Conservation (phyloP, 1,140 invertebrate species). For the Manduca sexta region DNA sequence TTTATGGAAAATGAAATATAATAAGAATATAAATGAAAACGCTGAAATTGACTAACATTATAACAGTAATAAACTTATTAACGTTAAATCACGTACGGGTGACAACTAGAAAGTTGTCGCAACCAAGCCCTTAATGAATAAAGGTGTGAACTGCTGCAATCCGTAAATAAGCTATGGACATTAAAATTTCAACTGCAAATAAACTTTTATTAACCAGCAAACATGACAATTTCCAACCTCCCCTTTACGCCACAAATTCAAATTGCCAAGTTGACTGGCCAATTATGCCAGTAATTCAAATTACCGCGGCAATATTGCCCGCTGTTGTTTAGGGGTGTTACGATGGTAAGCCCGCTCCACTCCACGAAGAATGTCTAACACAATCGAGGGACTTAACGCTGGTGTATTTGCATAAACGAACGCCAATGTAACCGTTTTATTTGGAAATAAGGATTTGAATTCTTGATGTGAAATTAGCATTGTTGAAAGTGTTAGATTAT, state of each 20-base stretch:
- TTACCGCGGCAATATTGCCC: conserved; percentile 18
- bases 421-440: too few relatives aligned
- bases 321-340: conserved; percentile 10
- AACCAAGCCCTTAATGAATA: too few relatives aligned
- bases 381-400: too few relatives aligned
- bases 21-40: too few relatives aligned
- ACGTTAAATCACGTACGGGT: background rate
- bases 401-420: too few relatives aligned
- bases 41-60: background rate
- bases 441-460: too few relatives aligned
- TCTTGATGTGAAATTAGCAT: too few relatives aligned
- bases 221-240: background rate
- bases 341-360: conserved; percentile 25
- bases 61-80: background rate
- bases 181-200: background rate
- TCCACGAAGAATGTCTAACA: too few relatives aligned
- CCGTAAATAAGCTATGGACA: background rate
- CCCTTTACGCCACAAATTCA: background rate
- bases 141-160: too few relatives aligned
- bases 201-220: background rate
- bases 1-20: too few relatives aligned
- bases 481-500: too few relatives aligned
- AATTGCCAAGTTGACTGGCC: background rate
- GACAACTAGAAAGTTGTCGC: too few relatives aligned
- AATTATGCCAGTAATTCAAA: conserved; percentile 28